Evolutionary conservation across 2,888 invertebrate genomes (phyloP).

Genomic region (Dryocosmus kuriphilus): DNA sequence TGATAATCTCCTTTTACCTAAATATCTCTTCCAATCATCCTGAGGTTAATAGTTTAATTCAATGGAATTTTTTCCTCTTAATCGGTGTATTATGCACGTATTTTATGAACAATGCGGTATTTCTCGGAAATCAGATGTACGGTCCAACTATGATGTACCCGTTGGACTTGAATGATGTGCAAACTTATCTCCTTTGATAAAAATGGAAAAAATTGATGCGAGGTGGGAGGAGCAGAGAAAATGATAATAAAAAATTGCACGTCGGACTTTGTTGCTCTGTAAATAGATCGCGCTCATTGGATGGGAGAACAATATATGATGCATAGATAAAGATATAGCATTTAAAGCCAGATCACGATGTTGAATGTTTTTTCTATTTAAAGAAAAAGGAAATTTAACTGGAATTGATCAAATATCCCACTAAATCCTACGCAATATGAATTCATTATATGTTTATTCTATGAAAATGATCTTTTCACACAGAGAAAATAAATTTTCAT

Average conservation of each 20-base stretch:
- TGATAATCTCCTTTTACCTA: neutral
- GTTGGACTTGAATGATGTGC: neutral
- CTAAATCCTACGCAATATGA: no score
- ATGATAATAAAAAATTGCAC: slow-evolving; percentile 36
- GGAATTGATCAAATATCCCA: no score
- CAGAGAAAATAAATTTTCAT: no score
- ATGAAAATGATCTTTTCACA: no score
- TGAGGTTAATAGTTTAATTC: neutral
- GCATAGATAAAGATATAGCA: neutral
- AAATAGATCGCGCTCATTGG: neutral
- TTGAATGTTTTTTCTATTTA: neutral
- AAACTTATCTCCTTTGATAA: neutral
- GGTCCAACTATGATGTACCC: neutral
- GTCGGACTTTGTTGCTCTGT: slow-evolving; percentile 6
- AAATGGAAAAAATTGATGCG: neutral
- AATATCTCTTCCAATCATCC: neutral
- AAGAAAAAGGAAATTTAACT: neutral
- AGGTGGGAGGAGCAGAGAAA: neutral
- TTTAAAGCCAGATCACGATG: neutral
- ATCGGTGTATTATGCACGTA: neutral
- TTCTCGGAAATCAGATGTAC: slow-evolving; percentile 13
- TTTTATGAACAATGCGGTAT: neutral
- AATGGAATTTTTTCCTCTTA: neutral
- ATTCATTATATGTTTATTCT: no score
- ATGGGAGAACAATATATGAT: neutral